phyloP scores from a whole-genome alignment of 92 coral and sea anemone genomes.

The Porites evermanni region DNA sequence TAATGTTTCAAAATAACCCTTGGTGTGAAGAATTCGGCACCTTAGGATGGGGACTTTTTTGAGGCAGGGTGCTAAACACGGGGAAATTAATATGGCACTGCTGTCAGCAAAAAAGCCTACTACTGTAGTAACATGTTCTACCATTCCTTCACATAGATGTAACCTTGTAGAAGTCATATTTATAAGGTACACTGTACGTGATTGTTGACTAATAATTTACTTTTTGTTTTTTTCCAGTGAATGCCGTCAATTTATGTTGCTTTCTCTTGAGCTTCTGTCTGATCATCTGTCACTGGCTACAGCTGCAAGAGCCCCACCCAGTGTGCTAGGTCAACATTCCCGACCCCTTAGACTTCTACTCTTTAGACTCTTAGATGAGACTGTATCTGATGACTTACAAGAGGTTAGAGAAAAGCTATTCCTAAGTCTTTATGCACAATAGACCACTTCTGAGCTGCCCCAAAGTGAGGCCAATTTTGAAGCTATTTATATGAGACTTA shows the following conservation, averaged over 20 bases:
- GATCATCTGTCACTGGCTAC: constrained; percentile 84
- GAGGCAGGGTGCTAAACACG: no score
- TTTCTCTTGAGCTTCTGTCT: constrained; percentile 76
- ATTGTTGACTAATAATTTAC: background rate
- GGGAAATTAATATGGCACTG: no score
- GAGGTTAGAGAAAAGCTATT: constrained; percentile 48
- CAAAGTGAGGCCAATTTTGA: no score
- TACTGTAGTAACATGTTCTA: no score
- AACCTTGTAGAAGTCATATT: no score
- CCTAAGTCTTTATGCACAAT: background rate
- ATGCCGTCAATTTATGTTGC: constrained; percentile 74
- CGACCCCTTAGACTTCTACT: constrained; percentile 77
- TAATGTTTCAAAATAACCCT: no score
- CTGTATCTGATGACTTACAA: constrained; percentile 75
- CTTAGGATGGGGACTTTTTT: no score
- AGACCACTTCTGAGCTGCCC: no score
- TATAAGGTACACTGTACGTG: background rate
- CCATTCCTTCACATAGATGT: no score
- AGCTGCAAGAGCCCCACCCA: constrained; percentile 78
- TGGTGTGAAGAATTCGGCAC: no score
- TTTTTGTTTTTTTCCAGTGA: constrained; percentile 55
- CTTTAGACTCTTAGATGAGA: constrained; percentile 75
- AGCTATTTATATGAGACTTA: no score
- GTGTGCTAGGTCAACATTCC: constrained; percentile 75
- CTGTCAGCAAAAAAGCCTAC: no score